phyloP scores from a whole-genome alignment of 2,797 vertebrate genomes.

The Chaenodraco wilsoni region DNA sequence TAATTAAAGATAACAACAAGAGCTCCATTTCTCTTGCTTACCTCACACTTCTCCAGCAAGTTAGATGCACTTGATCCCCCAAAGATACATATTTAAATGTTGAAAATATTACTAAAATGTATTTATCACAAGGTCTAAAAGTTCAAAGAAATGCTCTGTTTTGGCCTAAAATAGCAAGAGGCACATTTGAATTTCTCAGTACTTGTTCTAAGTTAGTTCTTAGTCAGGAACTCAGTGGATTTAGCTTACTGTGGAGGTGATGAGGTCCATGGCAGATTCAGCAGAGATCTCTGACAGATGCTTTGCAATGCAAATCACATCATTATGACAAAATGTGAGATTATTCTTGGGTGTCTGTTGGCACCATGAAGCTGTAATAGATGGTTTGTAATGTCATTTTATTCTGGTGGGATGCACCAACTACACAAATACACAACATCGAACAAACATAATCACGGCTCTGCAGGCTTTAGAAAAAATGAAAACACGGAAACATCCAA shows the following conservation, averaged over 20 bases:
- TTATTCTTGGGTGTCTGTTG: constrained; percentile 64
- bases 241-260: constrained; percentile 42
- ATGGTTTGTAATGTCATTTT: constrained; percentile 69
- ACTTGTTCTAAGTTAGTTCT: constrained; percentile 22
- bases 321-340: constrained; percentile 71
- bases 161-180: constrained; percentile 36
- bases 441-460: constrained; percentile 57
- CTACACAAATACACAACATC: constrained; percentile 46
- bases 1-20: constrained; percentile 35
- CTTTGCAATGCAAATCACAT: constrained; percentile 81
- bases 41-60: constrained; percentile 18
- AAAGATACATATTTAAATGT: constrained; percentile 14
- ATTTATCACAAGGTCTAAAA: constrained; percentile 20
- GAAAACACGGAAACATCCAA: constrained; percentile 48
- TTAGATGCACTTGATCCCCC: neutral
- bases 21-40: constrained; percentile 23
- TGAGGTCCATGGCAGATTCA: constrained; percentile 35
- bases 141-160: neutral
- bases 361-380: constrained; percentile 62
- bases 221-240: constrained; percentile 19
- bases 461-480: constrained; percentile 23
- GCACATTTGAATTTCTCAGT: constrained; percentile 10
- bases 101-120: constrained; percentile 27
- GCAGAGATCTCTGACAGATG: constrained; percentile 48
- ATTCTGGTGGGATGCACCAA: constrained; percentile 50